Evolutionary conservation across 2,888 invertebrate species (phyloP).

Genomic region (Actias luna): DNA sequence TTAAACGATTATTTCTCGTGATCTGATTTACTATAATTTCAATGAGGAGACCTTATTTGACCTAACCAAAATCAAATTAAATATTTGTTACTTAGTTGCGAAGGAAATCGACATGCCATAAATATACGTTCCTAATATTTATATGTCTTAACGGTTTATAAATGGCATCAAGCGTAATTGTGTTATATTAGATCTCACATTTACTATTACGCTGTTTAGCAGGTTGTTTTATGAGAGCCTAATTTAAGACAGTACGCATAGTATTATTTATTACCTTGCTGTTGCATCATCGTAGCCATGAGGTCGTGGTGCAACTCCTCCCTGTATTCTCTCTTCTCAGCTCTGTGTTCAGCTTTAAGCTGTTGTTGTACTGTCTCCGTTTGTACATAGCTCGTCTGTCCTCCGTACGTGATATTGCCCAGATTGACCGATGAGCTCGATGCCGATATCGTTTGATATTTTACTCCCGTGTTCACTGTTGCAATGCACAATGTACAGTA

Average conservation of each 20-base stretch:
- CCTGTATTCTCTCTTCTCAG: conserved; percentile 70
- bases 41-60: not conserved
- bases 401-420: conserved; percentile 71
- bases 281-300: conserved; percentile 77
- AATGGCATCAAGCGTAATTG: no score
- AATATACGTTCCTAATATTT: no score
- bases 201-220: no score
- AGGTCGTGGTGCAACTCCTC: conserved; percentile 82
- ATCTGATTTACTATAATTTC: no score
- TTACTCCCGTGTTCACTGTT: conserved; percentile 71
- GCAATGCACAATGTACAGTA: not conserved
- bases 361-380: conserved; percentile 57
- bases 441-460: conserved; percentile 76
- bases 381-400: conserved; percentile 61
- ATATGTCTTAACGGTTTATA: no score
- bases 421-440: conserved; percentile 69
- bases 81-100: not conserved
- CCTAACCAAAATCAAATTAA: not conserved
- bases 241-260: no score
- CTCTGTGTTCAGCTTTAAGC: conserved; percentile 57
- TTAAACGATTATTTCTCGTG: not conserved
- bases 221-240: no score
- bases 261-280: conserved; percentile 62
- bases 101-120: no score
- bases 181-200: no score